Conservation (phyloP, 1,140 invertebrate species). For the Neocloeon triangulifer region DNA sequence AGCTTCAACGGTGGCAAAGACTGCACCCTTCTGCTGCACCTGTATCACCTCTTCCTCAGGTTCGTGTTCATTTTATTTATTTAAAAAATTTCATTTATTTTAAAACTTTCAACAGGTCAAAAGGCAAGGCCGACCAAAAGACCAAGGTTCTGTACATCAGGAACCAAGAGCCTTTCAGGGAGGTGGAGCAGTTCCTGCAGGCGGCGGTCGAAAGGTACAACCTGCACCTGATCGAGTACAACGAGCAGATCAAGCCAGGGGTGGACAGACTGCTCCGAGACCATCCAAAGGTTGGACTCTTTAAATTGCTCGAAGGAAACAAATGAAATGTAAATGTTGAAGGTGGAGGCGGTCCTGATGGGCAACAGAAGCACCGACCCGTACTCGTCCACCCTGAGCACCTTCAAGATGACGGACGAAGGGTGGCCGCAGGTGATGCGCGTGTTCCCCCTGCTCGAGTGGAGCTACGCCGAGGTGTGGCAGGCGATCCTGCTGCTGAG, state of each 20-base stretch:
- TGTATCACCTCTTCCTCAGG: too few relatives aligned
- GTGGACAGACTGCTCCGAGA: too few relatives aligned
- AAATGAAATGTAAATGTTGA: too few relatives aligned
- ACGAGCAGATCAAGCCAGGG: too few relatives aligned
- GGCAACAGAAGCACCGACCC: constrained; percentile 73
- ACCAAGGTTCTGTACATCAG: constrained; percentile 53
- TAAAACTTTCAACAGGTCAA: too few relatives aligned
- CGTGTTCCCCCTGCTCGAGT: constrained; percentile 70
- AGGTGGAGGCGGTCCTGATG: constrained; percentile 73
- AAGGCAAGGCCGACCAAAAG: constrained; percentile 13
- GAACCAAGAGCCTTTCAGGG: constrained; percentile 51
- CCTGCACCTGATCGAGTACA: background rate
- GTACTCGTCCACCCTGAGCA: constrained; percentile 33
- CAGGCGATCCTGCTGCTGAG: constrained; percentile 48
- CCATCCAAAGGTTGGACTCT: too few relatives aligned
- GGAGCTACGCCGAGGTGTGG: constrained; percentile 80
- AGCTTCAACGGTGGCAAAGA: constrained; percentile 97
- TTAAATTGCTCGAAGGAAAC: too few relatives aligned
- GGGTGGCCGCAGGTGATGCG: constrained; percentile 74
- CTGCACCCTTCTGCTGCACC: constrained; percentile 73
- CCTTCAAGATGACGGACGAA: constrained; percentile 61
- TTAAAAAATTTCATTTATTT: too few relatives aligned
- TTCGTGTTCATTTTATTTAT: too few relatives aligned
- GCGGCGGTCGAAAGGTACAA: constrained; percentile 29
- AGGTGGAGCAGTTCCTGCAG: constrained; percentile 67